A percentile compares a stretch with the other conserved stretches of the same genome.
Conservation (phyloP, 2,888 invertebrate genomes). For the Geotrupes spiniger region DNA sequence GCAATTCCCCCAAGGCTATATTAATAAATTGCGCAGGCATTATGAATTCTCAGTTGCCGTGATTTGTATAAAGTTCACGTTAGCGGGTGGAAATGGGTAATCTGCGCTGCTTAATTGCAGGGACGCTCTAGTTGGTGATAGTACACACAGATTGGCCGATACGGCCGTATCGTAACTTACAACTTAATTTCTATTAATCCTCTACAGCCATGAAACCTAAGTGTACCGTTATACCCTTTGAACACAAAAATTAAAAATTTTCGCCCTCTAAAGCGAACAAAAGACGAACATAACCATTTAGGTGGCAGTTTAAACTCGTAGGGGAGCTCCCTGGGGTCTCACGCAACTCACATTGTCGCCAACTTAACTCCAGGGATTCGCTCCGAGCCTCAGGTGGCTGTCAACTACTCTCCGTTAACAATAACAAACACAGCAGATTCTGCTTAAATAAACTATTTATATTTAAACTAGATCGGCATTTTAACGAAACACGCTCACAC, state of each 20-base stretch:
- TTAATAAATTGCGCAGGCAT: conserved; percentile 32
- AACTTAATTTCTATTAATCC: conserved; percentile 37
- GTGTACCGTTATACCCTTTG: conserved; percentile 33
- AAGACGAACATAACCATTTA: conserved; percentile 32
- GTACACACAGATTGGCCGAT: conserved; percentile 22
- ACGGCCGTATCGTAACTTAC: conserved; percentile 33
- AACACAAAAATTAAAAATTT: conserved; percentile 35
- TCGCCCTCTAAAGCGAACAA: conserved; percentile 32
- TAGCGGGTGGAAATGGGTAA: conserved; percentile 39
- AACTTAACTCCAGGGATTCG: conserved; percentile 6
- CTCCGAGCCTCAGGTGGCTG: conserved; percentile 24
- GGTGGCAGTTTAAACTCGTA: conserved; percentile 24
- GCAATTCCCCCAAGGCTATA: conserved; percentile 22
- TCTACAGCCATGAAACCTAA: conserved; percentile 32
- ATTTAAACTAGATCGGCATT: conserved; percentile 1
- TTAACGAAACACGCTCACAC: conserved; percentile 1
- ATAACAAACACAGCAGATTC: conserved; percentile 4
- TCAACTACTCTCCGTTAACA: conserved; percentile 3
- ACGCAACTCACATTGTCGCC: conserved; percentile 15
- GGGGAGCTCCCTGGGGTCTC: conserved; percentile 17
- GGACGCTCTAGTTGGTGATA: conserved; percentile 24
- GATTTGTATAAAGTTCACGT: conserved; percentile 43
- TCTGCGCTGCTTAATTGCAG: conserved; percentile 33
- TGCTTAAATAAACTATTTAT: conserved; percentile 1
- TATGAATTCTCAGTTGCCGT: conserved; percentile 35